Evolutionary conservation across 23 tunicate species (phyloP).

Genomic region (Clavelina lepadiformis): DNA sequence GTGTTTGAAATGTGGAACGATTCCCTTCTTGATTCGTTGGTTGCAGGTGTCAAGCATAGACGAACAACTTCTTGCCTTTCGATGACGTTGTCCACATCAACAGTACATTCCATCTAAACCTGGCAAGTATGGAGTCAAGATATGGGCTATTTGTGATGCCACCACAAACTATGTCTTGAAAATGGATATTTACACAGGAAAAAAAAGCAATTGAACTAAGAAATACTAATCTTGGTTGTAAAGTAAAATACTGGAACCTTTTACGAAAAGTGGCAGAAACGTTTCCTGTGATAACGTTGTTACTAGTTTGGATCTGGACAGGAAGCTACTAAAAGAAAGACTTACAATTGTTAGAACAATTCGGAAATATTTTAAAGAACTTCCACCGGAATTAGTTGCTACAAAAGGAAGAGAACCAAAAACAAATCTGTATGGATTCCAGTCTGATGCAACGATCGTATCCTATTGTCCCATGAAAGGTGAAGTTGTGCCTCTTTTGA

Average conservation of each 20-base stretch:
- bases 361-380: constrained; percentile 5
- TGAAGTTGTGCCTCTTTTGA: background rate
- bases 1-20: constrained; percentile 8
- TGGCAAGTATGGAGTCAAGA: constrained; percentile 9
- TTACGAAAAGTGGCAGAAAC: constrained; percentile 3
- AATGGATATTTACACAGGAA: constrained; percentile 10
- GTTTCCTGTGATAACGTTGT: constrained; percentile 1
- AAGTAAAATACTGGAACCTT: constrained; percentile 4
- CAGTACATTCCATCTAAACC: constrained; percentile 8
- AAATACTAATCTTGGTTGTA: constrained; percentile 3
- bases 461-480: constrained; percentile 7
- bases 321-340: constrained; percentile 12
- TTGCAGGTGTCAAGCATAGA: background rate
- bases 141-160: constrained; percentile 5
- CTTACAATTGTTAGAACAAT: constrained; percentile 4
- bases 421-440: constrained; percentile 4
- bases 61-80: background rate
- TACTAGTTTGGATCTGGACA: constrained; percentile 9
- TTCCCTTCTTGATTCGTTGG: constrained; percentile 7
- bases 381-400: constrained; percentile 13
- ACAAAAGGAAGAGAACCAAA: constrained; percentile 8
- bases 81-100: constrained; percentile 3
- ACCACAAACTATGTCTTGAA: constrained; percentile 1
- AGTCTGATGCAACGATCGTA: constrained; percentile 5
- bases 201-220: background rate